phyloP scores from a whole-genome alignment of 2,888 invertebrate genomes.

The Platypus cylindrus region DNA sequence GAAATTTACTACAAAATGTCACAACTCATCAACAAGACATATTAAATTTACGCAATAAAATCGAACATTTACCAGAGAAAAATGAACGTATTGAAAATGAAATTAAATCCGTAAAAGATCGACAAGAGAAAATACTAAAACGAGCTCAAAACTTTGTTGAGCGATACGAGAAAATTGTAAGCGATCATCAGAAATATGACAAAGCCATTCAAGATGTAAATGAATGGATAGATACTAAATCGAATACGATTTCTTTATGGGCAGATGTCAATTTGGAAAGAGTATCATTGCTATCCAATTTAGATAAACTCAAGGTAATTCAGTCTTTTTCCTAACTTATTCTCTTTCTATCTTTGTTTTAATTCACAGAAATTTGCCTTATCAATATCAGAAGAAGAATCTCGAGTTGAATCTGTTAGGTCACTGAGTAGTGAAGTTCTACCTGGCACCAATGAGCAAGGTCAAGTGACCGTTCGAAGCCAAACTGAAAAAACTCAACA shows the following conservation, averaged over 20 bases:
- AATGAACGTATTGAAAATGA: slow-evolving; percentile 62
- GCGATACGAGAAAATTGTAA: slow-evolving; percentile 76
- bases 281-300: slow-evolving; percentile 72
- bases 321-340: slow-evolving; percentile 7
- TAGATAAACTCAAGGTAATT: slow-evolving; percentile 58
- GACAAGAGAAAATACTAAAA: slow-evolving; percentile 57
- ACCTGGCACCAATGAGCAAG: slow-evolving; percentile 70
- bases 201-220: slow-evolving; percentile 76
- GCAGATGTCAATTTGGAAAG: slow-evolving; percentile 73
- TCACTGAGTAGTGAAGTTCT: slow-evolving; percentile 80
- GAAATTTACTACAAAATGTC: slow-evolving; percentile 70
- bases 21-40: slow-evolving; percentile 76
- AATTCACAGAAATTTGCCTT: slow-evolving; percentile 50
- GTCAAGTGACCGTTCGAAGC: slow-evolving; percentile 72
- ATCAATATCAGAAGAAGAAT: slow-evolving; percentile 75
- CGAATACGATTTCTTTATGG: slow-evolving; percentile 70
- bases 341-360: too few relatives aligned
- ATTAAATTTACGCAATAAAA: slow-evolving; percentile 65
- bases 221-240: slow-evolving; percentile 77
- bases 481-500: slow-evolving; percentile 81
- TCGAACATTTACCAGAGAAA: slow-evolving; percentile 66
- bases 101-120: slow-evolving; percentile 53
- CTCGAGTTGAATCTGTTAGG: slow-evolving; percentile 67
- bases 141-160: slow-evolving; percentile 67
- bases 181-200: slow-evolving; percentile 78